Percentiles rank a stretch among this genome's conserved stretches.
Conservation (phyloP, 2,113 vertebrate genomes). For the human region DNA sequence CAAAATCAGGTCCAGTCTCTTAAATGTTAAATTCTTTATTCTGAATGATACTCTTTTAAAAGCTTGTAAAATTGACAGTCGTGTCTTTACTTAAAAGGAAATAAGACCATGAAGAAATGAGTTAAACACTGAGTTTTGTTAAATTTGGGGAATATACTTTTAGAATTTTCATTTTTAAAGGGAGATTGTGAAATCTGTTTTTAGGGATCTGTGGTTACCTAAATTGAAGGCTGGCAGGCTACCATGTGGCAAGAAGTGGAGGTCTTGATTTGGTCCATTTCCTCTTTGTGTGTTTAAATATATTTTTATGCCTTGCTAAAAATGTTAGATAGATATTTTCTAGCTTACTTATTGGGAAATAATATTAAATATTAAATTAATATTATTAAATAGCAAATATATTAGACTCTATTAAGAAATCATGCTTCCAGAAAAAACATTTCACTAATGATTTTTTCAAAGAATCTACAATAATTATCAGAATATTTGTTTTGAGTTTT, state of each 20-base stretch:
- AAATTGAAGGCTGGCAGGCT: neutral
- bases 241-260: neutral
- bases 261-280: neutral
- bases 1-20: neutral
- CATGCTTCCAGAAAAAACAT: neutral
- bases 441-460: neutral
- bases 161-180: neutral
- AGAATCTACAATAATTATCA: neutral
- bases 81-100: constrained; percentile 5
- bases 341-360: neutral
- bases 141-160: neutral
- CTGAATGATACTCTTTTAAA: neutral
- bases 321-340: neutral
- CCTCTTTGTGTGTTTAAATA: neutral
- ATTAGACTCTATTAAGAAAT: neutral
- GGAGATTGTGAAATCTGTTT: neutral
- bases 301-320: constrained; percentile 34
- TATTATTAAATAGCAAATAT: neutral
- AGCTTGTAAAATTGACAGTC: neutral
- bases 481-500: neutral
- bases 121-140: constrained; percentile 14
- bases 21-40: neutral
- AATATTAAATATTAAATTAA: neutral
- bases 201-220: neutral
- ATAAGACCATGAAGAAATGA: neutral